Evolutionary conservation across 2,797 vertebrate species (phyloP), one percentile per base, ranked within the genome.

Genomic region (Parauchenoglanis ngamensis): DNA sequence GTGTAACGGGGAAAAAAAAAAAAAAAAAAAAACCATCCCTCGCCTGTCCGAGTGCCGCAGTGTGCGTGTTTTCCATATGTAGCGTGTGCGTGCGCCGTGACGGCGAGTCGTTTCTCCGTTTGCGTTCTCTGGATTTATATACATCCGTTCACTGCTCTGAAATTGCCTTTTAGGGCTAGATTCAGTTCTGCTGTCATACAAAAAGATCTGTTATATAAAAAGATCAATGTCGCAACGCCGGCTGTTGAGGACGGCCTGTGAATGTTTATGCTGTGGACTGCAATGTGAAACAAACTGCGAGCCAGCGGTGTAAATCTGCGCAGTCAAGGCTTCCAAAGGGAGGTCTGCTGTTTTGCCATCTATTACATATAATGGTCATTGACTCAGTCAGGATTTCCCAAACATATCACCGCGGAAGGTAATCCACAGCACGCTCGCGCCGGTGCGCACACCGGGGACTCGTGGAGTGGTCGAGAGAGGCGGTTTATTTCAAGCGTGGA

Each of bases 351-450:
- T 46, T 87, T 86, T 76, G 57, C 28, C 56, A 76, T 91, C 70
- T 81, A 83, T 88, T 88, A 86, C 76, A 84, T 77, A 85, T 85
- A 77, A 88, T 44, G 57, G 80, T 79, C 73, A 82, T 86, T 89
- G 65, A 84, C 80, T 40, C 8, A 57, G 68, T 78, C 81, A 86
- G 68, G 85, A 87, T 84, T 87, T 89, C 25, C 68, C 61, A 82
- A 85, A 87, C 56, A 86, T 56, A 88, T 85, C 84, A 68, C 81
- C 25, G 12, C 54, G n/a, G 76, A 83, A 88, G 73, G 56, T 31
- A 87, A 87, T 77, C 52, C 56, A 19, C 73, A 77, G 59, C 35
- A 28, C 31, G 23, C 23, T 70, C 59, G 15, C 56, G 46, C 17
- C 57, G 56, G 56, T 67, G 31, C 28, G 72, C 54, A 40, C 84